Evolutionary conservation across 2,888 invertebrate genomes (phyloP).

Genomic region (Leucania comma): DNA sequence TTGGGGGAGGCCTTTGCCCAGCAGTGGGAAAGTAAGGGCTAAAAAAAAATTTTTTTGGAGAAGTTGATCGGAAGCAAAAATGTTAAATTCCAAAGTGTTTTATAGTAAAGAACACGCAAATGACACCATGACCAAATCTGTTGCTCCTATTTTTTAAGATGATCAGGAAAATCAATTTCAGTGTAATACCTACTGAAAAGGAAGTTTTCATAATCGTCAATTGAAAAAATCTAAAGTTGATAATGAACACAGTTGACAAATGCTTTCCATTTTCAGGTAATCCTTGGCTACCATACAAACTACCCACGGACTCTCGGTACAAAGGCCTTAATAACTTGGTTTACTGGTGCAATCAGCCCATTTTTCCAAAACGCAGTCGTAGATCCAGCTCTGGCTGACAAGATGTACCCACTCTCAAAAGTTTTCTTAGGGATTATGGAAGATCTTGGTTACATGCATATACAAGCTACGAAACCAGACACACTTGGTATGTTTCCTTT

Average conservation of each 20-base stretch:
- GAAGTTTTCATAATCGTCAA: not conserved
- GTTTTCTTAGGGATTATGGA: slow-evolving; percentile 1
- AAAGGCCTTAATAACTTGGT: slow-evolving; percentile 19
- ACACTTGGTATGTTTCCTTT: slow-evolving; percentile 49
- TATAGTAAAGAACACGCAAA: too few species aligned
- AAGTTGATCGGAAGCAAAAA: too few species aligned
- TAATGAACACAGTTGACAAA: not conserved
- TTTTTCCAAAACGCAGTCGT: slow-evolving; percentile 34
- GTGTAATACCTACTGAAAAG: too few species aligned
- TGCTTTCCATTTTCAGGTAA: slow-evolving; percentile 29
- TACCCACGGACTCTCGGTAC: slow-evolving; percentile 26
- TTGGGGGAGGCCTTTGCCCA: too few species aligned
- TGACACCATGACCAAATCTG: not conserved
- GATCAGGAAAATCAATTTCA: too few species aligned
- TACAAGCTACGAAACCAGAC: slow-evolving; percentile 62
- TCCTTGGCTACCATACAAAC: slow-evolving; percentile 58
- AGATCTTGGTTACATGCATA: slow-evolving; percentile 55
- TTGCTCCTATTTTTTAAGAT: not conserved
- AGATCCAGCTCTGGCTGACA: slow-evolving; percentile 20
- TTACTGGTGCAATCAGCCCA: slow-evolving; percentile 37
- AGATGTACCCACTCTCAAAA: slow-evolving; percentile 52
- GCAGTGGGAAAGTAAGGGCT: too few species aligned
- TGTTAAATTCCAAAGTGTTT: too few species aligned
- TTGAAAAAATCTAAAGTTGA: not conserved
- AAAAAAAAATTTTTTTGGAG: too few species aligned